Evolutionary conservation across 2,113 vertebrate genomes (phyloP), one percentile per base, ranked within the genome.

Genomic region (Hippocampus comes): DNA sequence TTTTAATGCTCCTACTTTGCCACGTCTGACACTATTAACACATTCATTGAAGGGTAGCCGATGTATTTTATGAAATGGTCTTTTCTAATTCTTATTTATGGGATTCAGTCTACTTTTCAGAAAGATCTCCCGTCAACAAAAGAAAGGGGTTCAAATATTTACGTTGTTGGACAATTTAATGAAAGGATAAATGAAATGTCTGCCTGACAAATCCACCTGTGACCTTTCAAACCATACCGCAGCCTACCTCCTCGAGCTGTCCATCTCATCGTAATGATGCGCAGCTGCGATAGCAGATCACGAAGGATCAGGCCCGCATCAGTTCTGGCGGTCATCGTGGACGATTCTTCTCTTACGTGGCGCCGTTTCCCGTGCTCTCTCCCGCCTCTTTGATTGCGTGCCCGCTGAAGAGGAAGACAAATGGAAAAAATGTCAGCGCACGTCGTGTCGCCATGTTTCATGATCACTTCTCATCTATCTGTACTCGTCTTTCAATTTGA

Each of bases 311-410:
- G 63, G 42, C 73, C 73, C 71, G 68, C 70, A 78, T 83, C 75
- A 75, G 73, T 61, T 18, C 15, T 86, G 74, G 70, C 82, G 87
- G 89, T 86, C 89, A 86, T 86, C 70, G 71, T 51, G 79, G 78
- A 78, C 66, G 75, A 79, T 78, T 84, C 75, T 79, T 78, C 81
- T 73, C 79, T 87, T 82, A 61, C 85, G 88, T 90, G 86, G 84
- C 85, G 83, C 86, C 84, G 57, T 78, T 75, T 73, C 69, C 74
- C 78, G 81, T 81, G 81, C 75, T 76, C 76, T 73, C 61, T 74
- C 77, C 79, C 78, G 79, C 67, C 75, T 81, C 69, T 76, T 63
- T 78, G 76, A 83, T 84, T 83, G 82, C 82, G 82, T 80, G 68
- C 59, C 84, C 82, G 78, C 80, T 59, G 77, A 75, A 85, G 34